Evolutionary conservation across 1,140 invertebrate species (phyloP), one percentile per base, ranked within the genome.

Genomic region (Nylanderia fulva): DNA sequence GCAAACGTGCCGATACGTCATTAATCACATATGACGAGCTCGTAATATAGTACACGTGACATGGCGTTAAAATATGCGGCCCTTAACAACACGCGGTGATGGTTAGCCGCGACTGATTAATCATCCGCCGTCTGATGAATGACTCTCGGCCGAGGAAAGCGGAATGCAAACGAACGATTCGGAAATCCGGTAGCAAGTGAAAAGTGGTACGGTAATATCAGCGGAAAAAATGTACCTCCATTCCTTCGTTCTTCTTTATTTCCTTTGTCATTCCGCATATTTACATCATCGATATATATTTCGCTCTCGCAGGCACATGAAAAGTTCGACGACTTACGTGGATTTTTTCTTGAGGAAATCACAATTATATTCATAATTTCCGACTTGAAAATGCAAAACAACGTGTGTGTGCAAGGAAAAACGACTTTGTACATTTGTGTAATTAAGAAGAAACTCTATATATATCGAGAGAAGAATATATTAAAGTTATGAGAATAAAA

Each of bases 101-200:
- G 58, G 42, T 74, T 68, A 63, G 68, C 39, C 27, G n/a, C n/a
- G 18, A n/a, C 58, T 84, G 79, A 86, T 84, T 86, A 74, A 86
- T 86, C 74, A 84, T 64, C 24, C 69, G 36, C 68, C 54, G 56
- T 85, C 45, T 86, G 85, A 84, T 68, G 60, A 84, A 86, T 86
- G 69, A 66, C 58, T 60, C 58, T 45, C 69, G n/a, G 45, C 36
- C 29, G 64, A 82, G 24, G 33, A 63, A 21, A 52, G 36, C 84
- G 33, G 66, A 48, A 82, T 63, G 48, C 24, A 56, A 39, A 68
- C 48, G n/a, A 15, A 33, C 21, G 36, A n/a, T 6, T 21, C 8
- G 9, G 64, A 76, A 64, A 64, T 74, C 24, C 9, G 21, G 1
- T 18, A n/a, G n/a, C n/a, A n/a, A n/a, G n/a, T n/a, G n/a, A n/a